A percentile compares a stretch with the other conserved stretches of the same genome.
phyloP scores from a whole-genome alignment of 2,888 invertebrate genomes.

The Ophion obscuratus region DNA sequence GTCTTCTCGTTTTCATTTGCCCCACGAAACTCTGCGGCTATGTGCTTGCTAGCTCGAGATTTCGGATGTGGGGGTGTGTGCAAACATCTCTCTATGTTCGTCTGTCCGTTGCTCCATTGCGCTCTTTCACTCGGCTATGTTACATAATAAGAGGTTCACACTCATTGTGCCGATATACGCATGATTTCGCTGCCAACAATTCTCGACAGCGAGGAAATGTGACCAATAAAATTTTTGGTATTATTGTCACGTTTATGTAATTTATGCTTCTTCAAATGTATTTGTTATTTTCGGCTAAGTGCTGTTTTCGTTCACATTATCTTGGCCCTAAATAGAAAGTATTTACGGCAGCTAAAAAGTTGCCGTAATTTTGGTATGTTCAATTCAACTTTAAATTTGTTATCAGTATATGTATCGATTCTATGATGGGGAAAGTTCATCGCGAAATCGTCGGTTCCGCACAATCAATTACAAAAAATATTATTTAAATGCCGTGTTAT shows the following conservation, averaged over 20 bases:
- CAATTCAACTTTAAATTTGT: not conserved
- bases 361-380: not conserved
- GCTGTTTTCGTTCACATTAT: not conserved
- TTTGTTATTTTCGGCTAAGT: not conserved
- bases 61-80: constrained; percentile 52
- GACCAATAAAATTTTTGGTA: constrained; percentile 13
- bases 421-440: too few relatives aligned
- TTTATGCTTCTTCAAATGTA: not conserved
- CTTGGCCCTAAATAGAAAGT: not conserved
- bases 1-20: constrained; percentile 70
- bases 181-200: constrained; percentile 50
- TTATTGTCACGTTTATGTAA: not conserved
- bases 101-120: constrained; percentile 10
- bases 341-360: not conserved
- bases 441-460: too few relatives aligned
- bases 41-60: constrained; percentile 22
- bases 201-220: constrained; percentile 33
- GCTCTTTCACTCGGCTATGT: constrained; percentile 15
- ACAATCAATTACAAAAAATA: not conserved
- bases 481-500: not conserved
- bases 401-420: not conserved
- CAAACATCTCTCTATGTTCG: constrained; percentile 19
- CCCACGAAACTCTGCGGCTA: constrained; percentile 6
- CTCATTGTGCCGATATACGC: constrained; percentile 67
- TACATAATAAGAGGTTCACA: constrained; percentile 67